Conservation (phyloP, 1,140 invertebrate species). For the Scaptomyza pallida region DNA sequence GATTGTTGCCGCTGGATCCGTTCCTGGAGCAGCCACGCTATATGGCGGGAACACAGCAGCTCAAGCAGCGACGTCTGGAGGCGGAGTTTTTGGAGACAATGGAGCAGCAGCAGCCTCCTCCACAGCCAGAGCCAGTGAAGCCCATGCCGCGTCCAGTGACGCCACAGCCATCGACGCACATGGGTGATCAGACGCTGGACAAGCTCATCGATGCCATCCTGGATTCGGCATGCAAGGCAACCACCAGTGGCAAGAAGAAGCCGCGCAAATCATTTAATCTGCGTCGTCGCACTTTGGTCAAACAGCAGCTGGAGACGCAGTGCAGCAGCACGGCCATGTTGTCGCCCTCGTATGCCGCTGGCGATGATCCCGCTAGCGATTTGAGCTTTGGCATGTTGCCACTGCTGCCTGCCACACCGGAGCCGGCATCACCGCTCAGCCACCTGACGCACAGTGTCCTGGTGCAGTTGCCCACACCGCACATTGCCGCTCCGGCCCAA, state of each 20-base stretch:
- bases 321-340: slow-evolving; percentile 36
- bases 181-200: slow-evolving; percentile 80
- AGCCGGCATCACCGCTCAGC: slow-evolving; percentile 50
- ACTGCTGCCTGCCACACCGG: slow-evolving; percentile 38
- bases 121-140: not conserved
- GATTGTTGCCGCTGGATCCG: slow-evolving; percentile 66
- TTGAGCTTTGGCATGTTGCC: slow-evolving; percentile 62
- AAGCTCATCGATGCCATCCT: slow-evolving; percentile 80
- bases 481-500: not conserved
- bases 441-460: slow-evolving; percentile 37
- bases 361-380: slow-evolving; percentile 80
- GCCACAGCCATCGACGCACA: slow-evolving; percentile 63
- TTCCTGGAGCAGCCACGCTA: slow-evolving; percentile 75
- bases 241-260: slow-evolving; percentile 65
- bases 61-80: slow-evolving; percentile 66
- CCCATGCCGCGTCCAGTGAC: slow-evolving; percentile 24
- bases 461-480: slow-evolving; percentile 49
- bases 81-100: slow-evolving; percentile 62
- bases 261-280: slow-evolving; percentile 72
- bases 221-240: slow-evolving; percentile 78
- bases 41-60: slow-evolving; percentile 40
- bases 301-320: slow-evolving; percentile 64
- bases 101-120: slow-evolving; percentile 23
- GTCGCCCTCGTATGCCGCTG: slow-evolving; percentile 79
- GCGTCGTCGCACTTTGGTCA: slow-evolving; percentile 71